phyloP scores from a whole-genome alignment of 2,113 vertebrate genomes.

The Colaptes auratus region DNA sequence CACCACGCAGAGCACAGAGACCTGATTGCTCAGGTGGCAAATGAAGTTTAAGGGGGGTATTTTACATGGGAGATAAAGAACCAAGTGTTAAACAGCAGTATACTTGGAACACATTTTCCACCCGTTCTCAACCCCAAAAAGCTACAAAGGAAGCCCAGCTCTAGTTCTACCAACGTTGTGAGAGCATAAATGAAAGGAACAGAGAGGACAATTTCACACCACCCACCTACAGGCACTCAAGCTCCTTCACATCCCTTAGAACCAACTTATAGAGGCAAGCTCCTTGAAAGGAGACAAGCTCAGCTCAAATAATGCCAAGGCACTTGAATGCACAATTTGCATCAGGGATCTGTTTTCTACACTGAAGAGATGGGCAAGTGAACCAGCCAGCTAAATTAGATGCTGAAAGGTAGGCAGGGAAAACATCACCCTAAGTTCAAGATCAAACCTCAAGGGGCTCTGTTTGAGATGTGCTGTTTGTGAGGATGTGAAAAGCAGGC shows the following conservation, averaged over 20 bases:
- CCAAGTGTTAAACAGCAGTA: neutral
- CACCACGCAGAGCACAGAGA: neutral
- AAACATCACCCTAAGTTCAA: neutral
- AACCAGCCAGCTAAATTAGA: neutral
- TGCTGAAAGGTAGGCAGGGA: neutral
- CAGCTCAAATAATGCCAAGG: neutral
- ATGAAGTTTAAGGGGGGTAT: neutral
- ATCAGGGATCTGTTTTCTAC: neutral
- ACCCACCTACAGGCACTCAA: constrained; percentile 18
- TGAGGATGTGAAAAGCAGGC: neutral
- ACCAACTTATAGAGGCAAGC: neutral
- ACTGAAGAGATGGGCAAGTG: neutral
- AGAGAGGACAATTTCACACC: constrained; percentile 38
- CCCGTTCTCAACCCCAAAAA: neutral
- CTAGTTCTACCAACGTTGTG: neutral
- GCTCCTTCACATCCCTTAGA: constrained; percentile 15
- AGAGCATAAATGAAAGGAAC: neutral
- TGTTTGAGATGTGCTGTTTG: neutral
- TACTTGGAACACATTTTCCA: neutral
- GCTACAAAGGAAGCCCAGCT: neutral
- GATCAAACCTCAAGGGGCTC: neutral
- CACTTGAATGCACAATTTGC: neutral
- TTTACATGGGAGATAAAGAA: neutral
- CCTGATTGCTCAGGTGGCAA: neutral
- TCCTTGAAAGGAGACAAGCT: neutral